Conservation (phyloP, 2,113 vertebrate species). For the Aramus guarauna region DNA sequence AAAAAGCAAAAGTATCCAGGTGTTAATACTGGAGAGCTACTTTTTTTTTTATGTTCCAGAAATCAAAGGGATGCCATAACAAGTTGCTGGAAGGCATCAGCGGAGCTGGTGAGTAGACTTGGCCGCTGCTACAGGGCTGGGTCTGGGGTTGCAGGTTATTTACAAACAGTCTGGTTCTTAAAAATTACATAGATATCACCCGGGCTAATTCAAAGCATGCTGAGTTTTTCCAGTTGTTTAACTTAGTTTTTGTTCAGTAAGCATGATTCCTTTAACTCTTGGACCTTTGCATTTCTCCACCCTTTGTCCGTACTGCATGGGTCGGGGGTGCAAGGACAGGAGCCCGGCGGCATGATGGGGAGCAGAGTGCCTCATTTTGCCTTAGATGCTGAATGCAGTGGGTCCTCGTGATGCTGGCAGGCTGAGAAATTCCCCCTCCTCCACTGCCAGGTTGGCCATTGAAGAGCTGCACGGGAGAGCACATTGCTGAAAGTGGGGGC, state of each 20-base stretch:
- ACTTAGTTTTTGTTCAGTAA: neutral
- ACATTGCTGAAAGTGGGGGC: neutral
- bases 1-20: neutral
- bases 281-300: neutral
- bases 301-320: accelerated
- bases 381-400: neutral
- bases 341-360: neutral
- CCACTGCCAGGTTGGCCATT: neutral
- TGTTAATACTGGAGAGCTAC: neutral
- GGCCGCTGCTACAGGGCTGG: neutral
- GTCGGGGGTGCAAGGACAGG: neutral
- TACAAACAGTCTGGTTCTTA: neutral
- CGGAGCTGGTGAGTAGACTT: neutral
- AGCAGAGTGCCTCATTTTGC: neutral
- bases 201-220: neutral
- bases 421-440: neutral
- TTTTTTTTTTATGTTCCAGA: neutral
- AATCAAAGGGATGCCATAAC: neutral
- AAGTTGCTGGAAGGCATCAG: neutral
- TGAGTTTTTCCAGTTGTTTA: neutral
- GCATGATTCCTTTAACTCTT: accelerated
- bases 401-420: accelerated
- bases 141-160: neutral
- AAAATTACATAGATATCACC: neutral
- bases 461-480: neutral